phyloP scores from a whole-genome alignment of 2,113 vertebrate species.

The Ptilorrhoa leucosticta region DNA sequence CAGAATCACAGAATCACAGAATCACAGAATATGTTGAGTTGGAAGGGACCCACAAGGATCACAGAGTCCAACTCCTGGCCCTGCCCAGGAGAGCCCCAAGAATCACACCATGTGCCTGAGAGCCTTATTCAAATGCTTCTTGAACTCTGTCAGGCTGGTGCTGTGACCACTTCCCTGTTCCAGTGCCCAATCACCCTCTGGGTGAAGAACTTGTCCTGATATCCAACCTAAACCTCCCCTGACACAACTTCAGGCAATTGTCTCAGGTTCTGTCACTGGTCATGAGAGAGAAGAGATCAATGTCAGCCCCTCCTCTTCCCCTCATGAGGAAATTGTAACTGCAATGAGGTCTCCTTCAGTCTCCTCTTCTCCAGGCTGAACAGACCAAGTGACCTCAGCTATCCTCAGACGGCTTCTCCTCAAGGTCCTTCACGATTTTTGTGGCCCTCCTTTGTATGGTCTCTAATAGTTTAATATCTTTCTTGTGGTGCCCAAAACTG shows the following conservation, averaged over 20 bases:
- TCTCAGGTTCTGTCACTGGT: neutral
- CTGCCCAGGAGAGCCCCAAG: neutral
- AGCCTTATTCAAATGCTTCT: neutral
- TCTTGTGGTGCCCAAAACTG: neutral
- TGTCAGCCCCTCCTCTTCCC: neutral
- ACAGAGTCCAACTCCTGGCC: neutral
- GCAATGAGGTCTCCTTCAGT: neutral
- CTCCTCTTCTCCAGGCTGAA: neutral
- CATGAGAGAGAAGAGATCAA: neutral
- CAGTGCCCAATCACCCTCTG: accelerated
- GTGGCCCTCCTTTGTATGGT: neutral
- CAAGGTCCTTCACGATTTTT: neutral
- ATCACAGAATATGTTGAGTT: neutral
- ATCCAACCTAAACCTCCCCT: neutral
- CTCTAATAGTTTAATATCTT: neutral
- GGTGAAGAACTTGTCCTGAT: neutral
- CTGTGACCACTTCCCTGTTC: neutral
- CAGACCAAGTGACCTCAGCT: neutral
- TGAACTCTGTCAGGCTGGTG: neutral
- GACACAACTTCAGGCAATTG: neutral
- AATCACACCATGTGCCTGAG: neutral
- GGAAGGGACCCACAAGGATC: neutral
- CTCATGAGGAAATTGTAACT: neutral
- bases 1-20: neutral
- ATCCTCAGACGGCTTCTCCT: neutral